These are phyloP conservation scores for Drosophila villosipedis DNA, from an alignment of 2,888 invertebrate species.

Conservation along the genomic window DNA sequence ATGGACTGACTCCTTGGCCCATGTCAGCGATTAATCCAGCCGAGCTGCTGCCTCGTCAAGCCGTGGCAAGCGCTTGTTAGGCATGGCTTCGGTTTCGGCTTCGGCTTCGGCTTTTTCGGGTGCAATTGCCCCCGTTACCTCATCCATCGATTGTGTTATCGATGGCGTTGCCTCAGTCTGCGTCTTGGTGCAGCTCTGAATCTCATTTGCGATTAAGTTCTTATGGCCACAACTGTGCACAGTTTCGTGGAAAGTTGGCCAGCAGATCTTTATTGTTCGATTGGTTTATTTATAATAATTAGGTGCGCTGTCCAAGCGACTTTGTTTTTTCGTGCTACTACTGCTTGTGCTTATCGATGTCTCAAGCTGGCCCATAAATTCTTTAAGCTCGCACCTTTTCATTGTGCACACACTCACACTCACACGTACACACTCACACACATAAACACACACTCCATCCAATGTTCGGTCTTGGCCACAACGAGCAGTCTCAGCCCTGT, in stretches of 20 bases:
- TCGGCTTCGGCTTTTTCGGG: conserved; percentile 41
- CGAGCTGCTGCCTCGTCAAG: conserved; percentile 83
- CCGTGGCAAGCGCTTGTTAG: conserved; percentile 73
- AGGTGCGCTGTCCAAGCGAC: conserved; percentile 81
- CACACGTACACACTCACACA: conserved; percentile 9
- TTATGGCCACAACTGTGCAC: conserved; percentile 68
- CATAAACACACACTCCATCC: conserved; percentile 53
- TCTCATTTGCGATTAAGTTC: conserved; percentile 83
- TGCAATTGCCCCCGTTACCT: conserved; percentile 59
- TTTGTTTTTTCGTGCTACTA: conserved; percentile 49
- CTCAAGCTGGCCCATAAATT: conserved; percentile 81
- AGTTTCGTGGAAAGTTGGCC: conserved; percentile 78
- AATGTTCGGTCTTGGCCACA: conserved; percentile 23
- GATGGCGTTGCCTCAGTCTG: conserved; percentile 78
- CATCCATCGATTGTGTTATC: conserved; percentile 83
- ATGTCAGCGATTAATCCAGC: conserved; percentile 85
- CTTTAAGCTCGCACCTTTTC: conserved; percentile 84
- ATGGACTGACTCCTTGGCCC: conserved; percentile 40
- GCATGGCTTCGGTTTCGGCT: conserved; percentile 24
- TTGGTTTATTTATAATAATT: conserved; percentile 85
- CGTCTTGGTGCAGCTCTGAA: conserved; percentile 52
- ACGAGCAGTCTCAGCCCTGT: conserved; percentile 11
- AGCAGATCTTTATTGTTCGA: conserved; percentile 84
- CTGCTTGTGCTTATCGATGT: conserved; percentile 74
- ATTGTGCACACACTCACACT: conserved; percentile 79